Percentiles rank a stretch among this genome's conserved stretches.
Conservation (phyloP, 2,888 invertebrate species). For the Nomada lathburiana region DNA sequence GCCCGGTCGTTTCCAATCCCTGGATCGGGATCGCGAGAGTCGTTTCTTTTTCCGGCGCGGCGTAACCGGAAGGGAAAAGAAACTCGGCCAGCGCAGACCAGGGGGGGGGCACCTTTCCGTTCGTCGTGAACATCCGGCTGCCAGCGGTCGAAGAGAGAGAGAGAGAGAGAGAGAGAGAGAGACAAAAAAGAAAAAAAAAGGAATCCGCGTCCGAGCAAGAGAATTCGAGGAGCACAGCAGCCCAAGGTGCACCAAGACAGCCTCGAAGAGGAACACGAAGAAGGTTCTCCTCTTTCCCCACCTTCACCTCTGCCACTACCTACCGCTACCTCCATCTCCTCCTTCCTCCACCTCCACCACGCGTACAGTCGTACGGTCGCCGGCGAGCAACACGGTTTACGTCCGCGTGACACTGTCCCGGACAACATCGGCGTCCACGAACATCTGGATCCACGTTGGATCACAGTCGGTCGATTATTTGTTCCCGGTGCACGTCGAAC, state of each 20-base stretch:
- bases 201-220: conserved; percentile 13
- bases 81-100: neutral
- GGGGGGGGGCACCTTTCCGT: conserved; percentile 1
- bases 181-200: neutral
- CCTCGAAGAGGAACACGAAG: conserved; percentile 71
- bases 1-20: neutral
- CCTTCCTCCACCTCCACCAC: conserved; percentile 67
- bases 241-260: conserved; percentile 53
- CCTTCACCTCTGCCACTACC: conserved; percentile 55
- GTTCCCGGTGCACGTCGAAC: conserved; percentile 2
- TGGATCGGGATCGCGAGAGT: neutral
- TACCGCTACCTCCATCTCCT: conserved; percentile 59
- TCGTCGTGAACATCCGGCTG: conserved; percentile 35
- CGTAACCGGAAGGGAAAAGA: conserved; percentile 17
- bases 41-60: conserved; percentile 1
- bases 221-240: conserved; percentile 53
- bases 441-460: conserved; percentile 70
- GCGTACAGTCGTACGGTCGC: conserved; percentile 74
- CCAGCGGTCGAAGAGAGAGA: neutral
- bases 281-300: conserved; percentile 57
- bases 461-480: conserved; percentile 29
- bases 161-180: neutral
- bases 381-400: conserved; percentile 74
- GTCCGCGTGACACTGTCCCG: conserved; percentile 70
- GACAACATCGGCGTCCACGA: conserved; percentile 65